A percentile compares a stretch with the other conserved stretches of the same genome.
These are phyloP conservation scores for Acinonyx jubatus DNA, from an alignment of 2,113 vertebrate genomes.

Conservation along the genomic window DNA sequence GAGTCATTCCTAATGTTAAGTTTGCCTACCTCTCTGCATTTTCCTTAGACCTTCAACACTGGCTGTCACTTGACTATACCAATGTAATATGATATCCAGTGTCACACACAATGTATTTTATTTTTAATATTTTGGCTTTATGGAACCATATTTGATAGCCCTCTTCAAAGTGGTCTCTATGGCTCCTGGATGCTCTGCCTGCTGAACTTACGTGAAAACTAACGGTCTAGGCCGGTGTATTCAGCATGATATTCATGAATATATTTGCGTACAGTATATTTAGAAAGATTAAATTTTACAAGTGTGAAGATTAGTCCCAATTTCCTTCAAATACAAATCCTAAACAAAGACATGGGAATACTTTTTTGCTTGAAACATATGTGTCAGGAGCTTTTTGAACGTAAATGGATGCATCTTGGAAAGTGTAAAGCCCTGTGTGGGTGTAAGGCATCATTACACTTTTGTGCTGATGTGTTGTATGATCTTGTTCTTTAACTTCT, in stretches of 20 bases:
- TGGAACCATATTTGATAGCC: neutral
- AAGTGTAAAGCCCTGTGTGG: neutral
- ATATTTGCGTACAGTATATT: neutral
- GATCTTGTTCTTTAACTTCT: neutral
- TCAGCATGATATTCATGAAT: neutral
- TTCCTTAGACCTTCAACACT: neutral
- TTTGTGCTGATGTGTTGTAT: neutral
- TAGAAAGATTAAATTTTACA: neutral
- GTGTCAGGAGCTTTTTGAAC: neutral
- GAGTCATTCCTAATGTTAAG: neutral
- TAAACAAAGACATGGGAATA: neutral
- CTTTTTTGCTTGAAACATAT: neutral
- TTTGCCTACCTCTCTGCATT: neutral
- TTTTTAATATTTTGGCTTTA: neutral
- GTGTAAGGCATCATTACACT: neutral
- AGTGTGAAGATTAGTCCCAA: neutral
- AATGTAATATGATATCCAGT: neutral
- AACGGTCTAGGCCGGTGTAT: neutral
- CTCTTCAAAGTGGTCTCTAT: neutral
- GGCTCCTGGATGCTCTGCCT: neutral
- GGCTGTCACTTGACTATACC: neutral
- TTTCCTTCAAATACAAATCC: slow-evolving; percentile 40
- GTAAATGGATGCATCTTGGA: neutral
- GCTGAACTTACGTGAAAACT: neutral
- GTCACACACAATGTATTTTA: neutral